A percentile compares a stretch with the other conserved stretches of the same genome.
phyloP scores from a whole-genome alignment of 1,140 invertebrate species.

The Lordiphosa stackelbergi region DNA sequence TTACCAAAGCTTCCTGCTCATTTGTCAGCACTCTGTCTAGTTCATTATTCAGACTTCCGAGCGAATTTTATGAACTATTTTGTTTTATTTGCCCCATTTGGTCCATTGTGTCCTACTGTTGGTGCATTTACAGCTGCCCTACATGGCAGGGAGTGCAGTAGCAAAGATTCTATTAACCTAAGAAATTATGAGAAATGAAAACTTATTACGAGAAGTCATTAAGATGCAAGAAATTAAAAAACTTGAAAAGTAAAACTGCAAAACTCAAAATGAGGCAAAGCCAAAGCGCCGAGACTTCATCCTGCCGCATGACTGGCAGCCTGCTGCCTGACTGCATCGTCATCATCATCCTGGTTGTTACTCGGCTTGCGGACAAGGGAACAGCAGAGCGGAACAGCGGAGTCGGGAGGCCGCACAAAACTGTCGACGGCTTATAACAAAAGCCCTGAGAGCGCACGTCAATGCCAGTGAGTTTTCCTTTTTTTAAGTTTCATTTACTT shows the following conservation, averaged over 20 bases:
- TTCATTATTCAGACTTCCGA: too few species aligned
- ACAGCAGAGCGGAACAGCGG: slow-evolving; percentile 10
- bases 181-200: slow-evolving; percentile 77
- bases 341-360: slow-evolving; percentile 9
- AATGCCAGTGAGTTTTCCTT: slow-evolving; percentile 45
- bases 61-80: background rate
- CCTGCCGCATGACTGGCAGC: slow-evolving; percentile 3
- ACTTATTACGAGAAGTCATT: slow-evolving; percentile 77
- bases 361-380: slow-evolving; percentile 7
- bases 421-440: slow-evolving; percentile 53
- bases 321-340: slow-evolving; percentile 9
- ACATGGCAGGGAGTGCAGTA: slow-evolving; percentile 35
- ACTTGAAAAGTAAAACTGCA: slow-evolving; percentile 68
- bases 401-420: slow-evolving; percentile 50
- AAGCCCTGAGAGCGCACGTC: slow-evolving; percentile 36
- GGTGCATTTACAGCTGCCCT: slow-evolving; percentile 35
- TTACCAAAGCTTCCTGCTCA: too few species aligned
- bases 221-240: slow-evolving; percentile 76
- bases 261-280: slow-evolving; percentile 58
- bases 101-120: slow-evolving; percentile 28
- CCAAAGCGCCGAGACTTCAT: slow-evolving; percentile 18
- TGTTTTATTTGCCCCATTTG: background rate
- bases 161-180: slow-evolving; percentile 76
- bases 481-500: slow-evolving; percentile 54
- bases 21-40: too few species aligned